phyloP scores from a whole-genome alignment of 2,797 vertebrate species.

The Notamacropus eugenii region DNA sequence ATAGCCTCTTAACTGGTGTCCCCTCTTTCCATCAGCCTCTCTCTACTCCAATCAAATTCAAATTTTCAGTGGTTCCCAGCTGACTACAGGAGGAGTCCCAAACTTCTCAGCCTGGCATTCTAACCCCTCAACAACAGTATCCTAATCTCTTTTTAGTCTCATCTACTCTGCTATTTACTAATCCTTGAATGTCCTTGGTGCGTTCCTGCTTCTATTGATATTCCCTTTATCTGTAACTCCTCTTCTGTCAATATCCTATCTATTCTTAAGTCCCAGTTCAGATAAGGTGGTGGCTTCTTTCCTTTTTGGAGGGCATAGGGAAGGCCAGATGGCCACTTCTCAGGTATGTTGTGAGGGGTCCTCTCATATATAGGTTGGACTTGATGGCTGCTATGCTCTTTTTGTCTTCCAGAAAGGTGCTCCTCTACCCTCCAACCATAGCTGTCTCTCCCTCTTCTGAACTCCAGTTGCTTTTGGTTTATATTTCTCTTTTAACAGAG shows the following conservation, averaged over 20 bases:
- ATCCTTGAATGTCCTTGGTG: neutral
- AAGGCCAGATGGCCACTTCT: neutral
- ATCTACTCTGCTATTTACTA: neutral
- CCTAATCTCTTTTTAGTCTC: too few relatives aligned
- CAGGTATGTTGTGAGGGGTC: neutral
- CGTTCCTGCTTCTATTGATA: neutral
- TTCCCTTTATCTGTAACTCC: neutral
- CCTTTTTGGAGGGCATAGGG: neutral
- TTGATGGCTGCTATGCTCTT: neutral
- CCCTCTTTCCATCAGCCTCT: neutral
- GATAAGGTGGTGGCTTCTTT: neutral
- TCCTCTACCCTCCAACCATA: neutral
- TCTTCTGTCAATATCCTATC: neutral
- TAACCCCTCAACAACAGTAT: neutral
- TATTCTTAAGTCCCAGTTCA: neutral
- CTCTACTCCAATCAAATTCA: neutral
- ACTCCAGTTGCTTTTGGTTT: neutral
- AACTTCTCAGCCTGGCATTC: neutral
- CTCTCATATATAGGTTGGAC: neutral
- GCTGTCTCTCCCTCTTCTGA: neutral
- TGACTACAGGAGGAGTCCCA: neutral
- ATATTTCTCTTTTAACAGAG: neutral
- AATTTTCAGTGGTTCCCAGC: neutral
- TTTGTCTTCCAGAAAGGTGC: neutral
- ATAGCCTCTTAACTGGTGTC: neutral